phyloP scores from a whole-genome alignment of 2,888 invertebrate genomes.

The Nephrotoma appendiculata region DNA sequence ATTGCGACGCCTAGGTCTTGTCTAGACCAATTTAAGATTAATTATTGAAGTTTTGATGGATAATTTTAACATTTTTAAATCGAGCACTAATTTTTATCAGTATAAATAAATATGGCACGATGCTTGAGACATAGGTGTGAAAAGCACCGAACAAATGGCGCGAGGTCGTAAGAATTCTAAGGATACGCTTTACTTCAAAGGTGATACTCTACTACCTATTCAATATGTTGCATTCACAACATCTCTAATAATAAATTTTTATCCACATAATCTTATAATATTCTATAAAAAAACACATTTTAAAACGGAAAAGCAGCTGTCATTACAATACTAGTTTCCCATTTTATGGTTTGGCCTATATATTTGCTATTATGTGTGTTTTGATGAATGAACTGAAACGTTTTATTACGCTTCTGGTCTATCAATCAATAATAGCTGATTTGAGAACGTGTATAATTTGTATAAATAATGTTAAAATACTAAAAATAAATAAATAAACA shows the following conservation, averaged over 20 bases:
- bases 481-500: not conserved
- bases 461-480: not conserved
- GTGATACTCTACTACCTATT: too few species aligned
- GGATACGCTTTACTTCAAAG: too few species aligned
- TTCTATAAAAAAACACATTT: not conserved
- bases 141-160: too few species aligned
- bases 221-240: too few species aligned
- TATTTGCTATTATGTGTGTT: not conserved
- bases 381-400: not conserved
- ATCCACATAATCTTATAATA: not conserved
- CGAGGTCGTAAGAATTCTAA: too few species aligned
- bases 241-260: not conserved
- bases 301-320: not conserved
- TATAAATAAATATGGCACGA: too few species aligned
- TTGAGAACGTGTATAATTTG: not conserved
- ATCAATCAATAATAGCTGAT: not conserved
- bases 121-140: too few species aligned
- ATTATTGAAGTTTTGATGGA: too few species aligned
- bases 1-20: too few species aligned
- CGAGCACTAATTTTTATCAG: too few species aligned
- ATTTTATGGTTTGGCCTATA: not conserved
- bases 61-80: too few species aligned
- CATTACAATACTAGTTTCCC: not conserved
- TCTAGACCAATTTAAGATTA: too few species aligned
- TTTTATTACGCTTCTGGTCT: not conserved